Base-by-base conservation (phyloP, 2,113 vertebrate genomes). In the Heloderma charlesbogerti region DNA sequence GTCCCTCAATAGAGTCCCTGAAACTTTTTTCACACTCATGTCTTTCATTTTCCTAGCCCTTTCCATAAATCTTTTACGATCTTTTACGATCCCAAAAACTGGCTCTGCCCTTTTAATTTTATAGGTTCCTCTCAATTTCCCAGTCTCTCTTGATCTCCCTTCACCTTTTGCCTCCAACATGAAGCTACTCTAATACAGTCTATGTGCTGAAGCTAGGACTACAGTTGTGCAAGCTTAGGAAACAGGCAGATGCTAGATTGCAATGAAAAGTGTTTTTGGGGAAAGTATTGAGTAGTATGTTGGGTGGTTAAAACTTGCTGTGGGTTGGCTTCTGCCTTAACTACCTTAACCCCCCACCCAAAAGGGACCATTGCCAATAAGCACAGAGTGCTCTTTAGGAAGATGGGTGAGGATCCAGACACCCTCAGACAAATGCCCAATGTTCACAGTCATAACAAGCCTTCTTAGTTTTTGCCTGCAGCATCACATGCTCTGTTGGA, bases 61-160 rank as follows among this genome's bases (percentile, higher is more conserved):
- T 1, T 37, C 51, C 51, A 89, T 82, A 86, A 78, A 85, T 3
- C 31, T 1, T 0, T 8, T 71, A 37, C 37, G 7, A 85, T 3
- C 31, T 1, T 0, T 8, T 71, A 37, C 37, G 7, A 1, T n/a
- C 13, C 0, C 20, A 77, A 81, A 4, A 0, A 40, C 0, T 0
- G 37, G 60, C 67, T 25, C n/a, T 84, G 45, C 25, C 15, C 29
- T 67, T 27, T 2, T 2, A 90, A 34, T 20, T 51, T 31, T 87
- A 34, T 31, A 87, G 60, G 90, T 90, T n/a, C 0, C 25, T 69
- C 71, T 84, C 71, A 82, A n/a, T 63, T 83, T 12, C 4, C 27
- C 29, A 54, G 34, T 29, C 48, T 63, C 18, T 5, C 20, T 20
- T 63, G 12, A 48, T 10, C n/a, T 79, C 13, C 34, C 40, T 3